Evolutionary conservation across 2,797 vertebrate genomes (phyloP).

Genomic region (Macropodus opercularis): DNA sequence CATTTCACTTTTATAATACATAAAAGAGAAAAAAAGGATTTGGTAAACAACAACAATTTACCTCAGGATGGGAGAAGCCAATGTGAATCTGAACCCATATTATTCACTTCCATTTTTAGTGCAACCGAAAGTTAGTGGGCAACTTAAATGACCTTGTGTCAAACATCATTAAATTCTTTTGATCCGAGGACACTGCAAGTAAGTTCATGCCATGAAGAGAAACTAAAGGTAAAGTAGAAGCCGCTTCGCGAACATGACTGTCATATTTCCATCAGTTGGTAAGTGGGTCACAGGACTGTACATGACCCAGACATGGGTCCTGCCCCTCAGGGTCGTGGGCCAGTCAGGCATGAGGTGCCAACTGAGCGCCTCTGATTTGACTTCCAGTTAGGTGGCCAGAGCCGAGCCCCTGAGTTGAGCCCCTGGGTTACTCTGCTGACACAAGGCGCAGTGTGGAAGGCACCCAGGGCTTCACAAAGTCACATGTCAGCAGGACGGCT

Average conservation of each 20-base stretch:
- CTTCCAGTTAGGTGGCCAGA: constrained; percentile 76
- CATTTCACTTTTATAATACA: no score
- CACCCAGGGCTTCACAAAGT: constrained; percentile 55
- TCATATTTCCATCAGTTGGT: constrained; percentile 79
- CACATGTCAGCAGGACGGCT: constrained; percentile 39
- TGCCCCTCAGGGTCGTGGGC: constrained; percentile 87
- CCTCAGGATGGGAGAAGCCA: neutral
- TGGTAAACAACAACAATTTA: neutral
- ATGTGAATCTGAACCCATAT: neutral
- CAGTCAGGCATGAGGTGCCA: constrained; percentile 88
- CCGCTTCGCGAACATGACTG: constrained; percentile 79
- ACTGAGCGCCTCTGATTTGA: constrained; percentile 79
- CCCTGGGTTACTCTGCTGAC: constrained; percentile 56
- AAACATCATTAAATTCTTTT: constrained; percentile 14
- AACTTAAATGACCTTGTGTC: constrained; percentile 6
- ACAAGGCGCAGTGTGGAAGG: constrained; percentile 58
- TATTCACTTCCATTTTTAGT: neutral
- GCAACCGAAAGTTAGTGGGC: constrained; percentile 1
- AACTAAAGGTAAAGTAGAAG: constrained; percentile 66
- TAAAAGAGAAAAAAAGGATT: neutral
- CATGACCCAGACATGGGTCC: constrained; percentile 87
- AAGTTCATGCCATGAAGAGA: no score
- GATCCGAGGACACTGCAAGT: constrained; percentile 9
- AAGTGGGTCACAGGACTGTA: constrained; percentile 81
- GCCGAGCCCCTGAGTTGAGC: constrained; percentile 61